Percentiles rank a stretch among this genome's conserved stretches.
These are phyloP conservation scores for Myoxocephalus aenaeus DNA, from an alignment of 2,797 vertebrate species.

Conservation along the genomic window DNA sequence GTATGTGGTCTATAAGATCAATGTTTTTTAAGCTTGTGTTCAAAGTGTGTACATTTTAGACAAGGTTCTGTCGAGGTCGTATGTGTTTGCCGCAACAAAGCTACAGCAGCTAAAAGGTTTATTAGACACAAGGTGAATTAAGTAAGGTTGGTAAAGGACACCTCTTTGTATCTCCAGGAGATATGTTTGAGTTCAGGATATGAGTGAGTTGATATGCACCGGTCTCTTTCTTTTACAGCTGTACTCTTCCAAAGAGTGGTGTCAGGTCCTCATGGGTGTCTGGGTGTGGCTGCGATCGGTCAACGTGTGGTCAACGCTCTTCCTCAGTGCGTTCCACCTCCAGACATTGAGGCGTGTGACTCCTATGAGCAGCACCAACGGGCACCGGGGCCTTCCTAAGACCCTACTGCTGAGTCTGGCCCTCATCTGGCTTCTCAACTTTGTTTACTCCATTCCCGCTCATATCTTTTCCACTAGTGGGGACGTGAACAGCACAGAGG, in stretches of 20 bases:
- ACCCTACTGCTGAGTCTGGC: slow-evolving; percentile 66
- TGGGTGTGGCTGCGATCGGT: slow-evolving; percentile 88
- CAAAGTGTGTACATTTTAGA: background rate
- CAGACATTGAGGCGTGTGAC: slow-evolving; percentile 81
- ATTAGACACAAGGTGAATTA: background rate
- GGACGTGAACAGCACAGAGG: slow-evolving; percentile 83
- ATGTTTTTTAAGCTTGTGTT: background rate
- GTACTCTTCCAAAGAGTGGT: slow-evolving; percentile 77
- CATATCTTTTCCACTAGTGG: slow-evolving; percentile 81
- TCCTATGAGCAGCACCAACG: slow-evolving; percentile 41
- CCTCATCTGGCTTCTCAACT: slow-evolving; percentile 83
- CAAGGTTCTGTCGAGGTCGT: background rate
- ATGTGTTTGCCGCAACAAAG: background rate
- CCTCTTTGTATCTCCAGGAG: background rate
- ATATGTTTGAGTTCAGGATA: background rate
- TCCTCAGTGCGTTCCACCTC: slow-evolving; percentile 85
- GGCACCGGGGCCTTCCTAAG: slow-evolving; percentile 51
- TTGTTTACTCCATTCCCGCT: slow-evolving; percentile 84
- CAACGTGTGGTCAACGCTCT: slow-evolving; percentile 87
- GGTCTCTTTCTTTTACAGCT: slow-evolving; percentile 56
- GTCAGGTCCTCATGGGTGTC: slow-evolving; percentile 84
- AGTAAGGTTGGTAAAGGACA: background rate
- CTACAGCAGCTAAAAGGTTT: background rate
- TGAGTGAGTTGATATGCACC: background rate
- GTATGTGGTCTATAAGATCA: slow-evolving; percentile 54